Percentiles rank a stretch among this genome's conserved stretches.
Evolutionary conservation across 2,888 invertebrate species (phyloP).

Genomic region (Agonopterix arenella): DNA sequence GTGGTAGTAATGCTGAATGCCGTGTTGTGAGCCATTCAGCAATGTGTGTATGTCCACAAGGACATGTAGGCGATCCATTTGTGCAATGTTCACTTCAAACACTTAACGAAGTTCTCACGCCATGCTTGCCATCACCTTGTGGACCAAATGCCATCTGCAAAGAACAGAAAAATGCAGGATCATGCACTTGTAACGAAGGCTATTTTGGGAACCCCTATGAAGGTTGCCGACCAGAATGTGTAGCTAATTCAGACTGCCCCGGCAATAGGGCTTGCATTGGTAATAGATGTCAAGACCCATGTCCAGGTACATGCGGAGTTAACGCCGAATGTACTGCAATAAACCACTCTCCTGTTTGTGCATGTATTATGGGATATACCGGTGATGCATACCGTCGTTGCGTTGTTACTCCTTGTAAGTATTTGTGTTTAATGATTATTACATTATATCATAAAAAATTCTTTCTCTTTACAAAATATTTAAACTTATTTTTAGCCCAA

Average conservation of each 20-base stretch:
- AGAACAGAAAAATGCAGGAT: conserved; percentile 81
- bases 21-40: conserved; percentile 87
- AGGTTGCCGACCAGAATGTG: conserved; percentile 86
- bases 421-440: conserved; percentile 5
- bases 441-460: background rate
- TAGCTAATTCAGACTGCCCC: conserved; percentile 83
- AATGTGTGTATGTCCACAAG: conserved; percentile 83
- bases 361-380: conserved; percentile 79
- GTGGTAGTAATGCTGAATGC: conserved; percentile 84
- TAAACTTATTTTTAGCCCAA: conserved; percentile 49
- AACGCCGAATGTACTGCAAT: conserved; percentile 84
- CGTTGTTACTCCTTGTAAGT: conserved; percentile 54
- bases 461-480: background rate
- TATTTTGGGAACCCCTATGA: conserved; percentile 87
- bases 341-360: conserved; percentile 83
- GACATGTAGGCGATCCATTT: conserved; percentile 81
- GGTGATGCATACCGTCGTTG: conserved; percentile 79
- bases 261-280: conserved; percentile 84
- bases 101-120: conserved; percentile 72
- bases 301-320: conserved; percentile 84
- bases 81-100: conserved; percentile 70
- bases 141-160: conserved; percentile 83
- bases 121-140: conserved; percentile 83
- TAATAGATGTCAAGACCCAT: conserved; percentile 86
- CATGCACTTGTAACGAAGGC: conserved; percentile 82